Conservation (phyloP, 2,797 vertebrate species). For the Cheirogaleus major region DNA sequence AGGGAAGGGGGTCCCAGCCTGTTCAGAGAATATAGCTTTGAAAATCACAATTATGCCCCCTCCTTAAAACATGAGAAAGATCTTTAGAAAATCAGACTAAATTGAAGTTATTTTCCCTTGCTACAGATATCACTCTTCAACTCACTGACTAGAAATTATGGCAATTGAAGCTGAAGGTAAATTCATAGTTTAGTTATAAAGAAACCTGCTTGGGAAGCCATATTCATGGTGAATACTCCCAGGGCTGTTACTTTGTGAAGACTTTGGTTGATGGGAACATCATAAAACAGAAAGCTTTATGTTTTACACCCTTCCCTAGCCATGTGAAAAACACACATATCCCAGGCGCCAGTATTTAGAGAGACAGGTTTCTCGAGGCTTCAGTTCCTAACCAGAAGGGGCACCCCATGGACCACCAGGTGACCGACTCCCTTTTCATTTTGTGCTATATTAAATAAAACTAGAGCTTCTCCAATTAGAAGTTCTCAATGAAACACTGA, state of each 20-base stretch:
- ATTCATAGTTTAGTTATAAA: constrained; percentile 59
- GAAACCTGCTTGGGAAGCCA: constrained; percentile 60
- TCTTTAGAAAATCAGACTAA: constrained; percentile 46
- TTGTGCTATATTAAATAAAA: constrained; percentile 54
- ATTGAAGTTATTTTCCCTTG: constrained; percentile 43
- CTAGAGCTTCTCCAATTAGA: constrained; percentile 54
- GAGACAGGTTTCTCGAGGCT: constrained; percentile 72
- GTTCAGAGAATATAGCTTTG: not conserved
- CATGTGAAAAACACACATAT: constrained; percentile 57
- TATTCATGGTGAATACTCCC: constrained; percentile 65
- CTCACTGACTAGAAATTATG: constrained; percentile 16
- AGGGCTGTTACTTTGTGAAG: constrained; percentile 59
- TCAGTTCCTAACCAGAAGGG: constrained; percentile 66
- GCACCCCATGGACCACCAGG: constrained; percentile 34
- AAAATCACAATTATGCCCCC: not conserved
- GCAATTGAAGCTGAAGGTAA: constrained; percentile 67
- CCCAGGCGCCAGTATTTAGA: constrained; percentile 66
- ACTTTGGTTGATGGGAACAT: constrained; percentile 37
- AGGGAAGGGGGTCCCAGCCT: not conserved
- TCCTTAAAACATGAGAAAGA: constrained; percentile 34
- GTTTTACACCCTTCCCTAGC: constrained; percentile 54
- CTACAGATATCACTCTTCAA: constrained; percentile 55
- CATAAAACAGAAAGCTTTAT: constrained; percentile 57
- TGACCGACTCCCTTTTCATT: not conserved
- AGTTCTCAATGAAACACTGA: constrained; percentile 45